phyloP scores from a whole-genome alignment of 1,140 invertebrate genomes.

The Heliconius himera region DNA sequence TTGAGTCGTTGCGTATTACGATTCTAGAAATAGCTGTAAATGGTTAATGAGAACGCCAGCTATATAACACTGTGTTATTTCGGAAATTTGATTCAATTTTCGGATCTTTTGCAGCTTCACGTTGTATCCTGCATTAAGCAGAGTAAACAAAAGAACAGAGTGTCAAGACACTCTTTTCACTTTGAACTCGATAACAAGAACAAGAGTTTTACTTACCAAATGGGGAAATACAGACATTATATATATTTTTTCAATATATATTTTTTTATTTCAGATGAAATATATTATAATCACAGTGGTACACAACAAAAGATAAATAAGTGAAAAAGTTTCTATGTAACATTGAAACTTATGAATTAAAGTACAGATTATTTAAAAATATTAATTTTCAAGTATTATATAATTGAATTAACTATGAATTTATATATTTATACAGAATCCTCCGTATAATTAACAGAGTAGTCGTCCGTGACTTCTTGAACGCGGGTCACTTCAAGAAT shows the following conservation, averaged over 20 bases:
- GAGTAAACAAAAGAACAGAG: too few relatives aligned
- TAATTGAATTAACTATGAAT: neutral
- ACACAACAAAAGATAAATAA: too few relatives aligned
- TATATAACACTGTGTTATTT: neutral
- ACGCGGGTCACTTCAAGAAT: conserved; percentile 4
- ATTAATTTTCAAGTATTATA: neutral
- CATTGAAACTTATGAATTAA: neutral
- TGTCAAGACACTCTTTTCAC: too few relatives aligned
- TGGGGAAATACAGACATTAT: too few relatives aligned
- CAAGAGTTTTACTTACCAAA: too few relatives aligned
- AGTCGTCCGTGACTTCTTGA: conserved; percentile 12
- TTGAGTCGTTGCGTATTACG: conserved; percentile 36
- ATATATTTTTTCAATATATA: too few relatives aligned
- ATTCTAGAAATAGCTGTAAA: conserved; percentile 34
- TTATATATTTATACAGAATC: neutral
- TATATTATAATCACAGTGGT: too few relatives aligned
- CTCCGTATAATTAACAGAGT: neutral
- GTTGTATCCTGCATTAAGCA: too few relatives aligned
- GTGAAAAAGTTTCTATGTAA: neutral
- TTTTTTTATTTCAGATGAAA: too few relatives aligned
- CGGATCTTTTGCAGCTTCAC: neutral
- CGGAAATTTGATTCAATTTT: neutral
- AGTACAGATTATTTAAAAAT: neutral
- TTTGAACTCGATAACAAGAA: too few relatives aligned
- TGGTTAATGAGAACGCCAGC: conserved; percentile 16